Conservation (phyloP, 2,797 vertebrate species). For the Euphonia xanthogaster region DNA sequence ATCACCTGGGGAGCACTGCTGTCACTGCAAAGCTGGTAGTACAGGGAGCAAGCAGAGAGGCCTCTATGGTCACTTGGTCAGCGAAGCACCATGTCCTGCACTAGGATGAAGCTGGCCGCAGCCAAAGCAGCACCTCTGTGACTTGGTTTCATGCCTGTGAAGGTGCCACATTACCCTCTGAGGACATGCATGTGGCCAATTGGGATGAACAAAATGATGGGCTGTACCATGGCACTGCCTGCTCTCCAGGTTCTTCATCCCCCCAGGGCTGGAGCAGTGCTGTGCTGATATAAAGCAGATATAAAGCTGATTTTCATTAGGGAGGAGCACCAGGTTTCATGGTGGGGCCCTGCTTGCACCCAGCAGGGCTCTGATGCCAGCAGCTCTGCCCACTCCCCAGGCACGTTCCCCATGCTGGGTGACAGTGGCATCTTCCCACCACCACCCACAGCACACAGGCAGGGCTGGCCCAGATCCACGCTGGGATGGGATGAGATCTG, state of each 20-base stretch:
- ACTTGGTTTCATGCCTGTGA: background rate
- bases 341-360: rapidly evolving
- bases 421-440: background rate
- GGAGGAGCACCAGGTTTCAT: background rate
- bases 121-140: background rate
- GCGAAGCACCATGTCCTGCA: rapidly evolving
- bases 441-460: rapidly evolving
- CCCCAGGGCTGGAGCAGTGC: background rate
- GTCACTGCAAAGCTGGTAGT: background rate
- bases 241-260: background rate
- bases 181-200: rapidly evolving
- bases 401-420: rapidly evolving
- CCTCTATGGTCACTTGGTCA: background rate
- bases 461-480: background rate
- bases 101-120: background rate
- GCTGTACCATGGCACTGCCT: background rate
- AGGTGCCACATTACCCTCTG: background rate
- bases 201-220: background rate
- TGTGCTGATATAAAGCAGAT: constrained; percentile 29
- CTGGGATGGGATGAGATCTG: background rate
- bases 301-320: constrained; percentile 30
- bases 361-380: rapidly evolving
- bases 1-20: background rate
- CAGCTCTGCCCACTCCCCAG: background rate
- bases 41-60: background rate